Evolutionary conservation across 2,113 vertebrate genomes (phyloP).

Genomic region (Tragulus kanchil): DNA sequence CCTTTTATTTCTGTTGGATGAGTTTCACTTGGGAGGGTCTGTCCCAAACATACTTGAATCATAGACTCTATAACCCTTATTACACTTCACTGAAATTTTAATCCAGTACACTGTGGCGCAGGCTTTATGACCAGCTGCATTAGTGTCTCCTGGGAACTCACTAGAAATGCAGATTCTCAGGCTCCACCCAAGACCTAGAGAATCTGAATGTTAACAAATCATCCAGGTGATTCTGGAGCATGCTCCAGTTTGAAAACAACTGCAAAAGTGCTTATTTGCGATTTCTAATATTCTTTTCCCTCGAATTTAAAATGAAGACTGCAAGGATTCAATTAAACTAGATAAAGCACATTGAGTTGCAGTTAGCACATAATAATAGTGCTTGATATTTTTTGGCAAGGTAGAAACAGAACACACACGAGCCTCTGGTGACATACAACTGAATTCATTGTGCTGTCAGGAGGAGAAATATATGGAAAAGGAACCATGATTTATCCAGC

Average conservation of each 20-base stretch:
- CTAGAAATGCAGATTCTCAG: background rate
- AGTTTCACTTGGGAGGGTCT: background rate
- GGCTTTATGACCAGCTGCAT: background rate
- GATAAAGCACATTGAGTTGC: background rate
- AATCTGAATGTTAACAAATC: background rate
- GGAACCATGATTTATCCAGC: background rate
- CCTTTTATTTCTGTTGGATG: background rate
- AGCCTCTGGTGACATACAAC: background rate
- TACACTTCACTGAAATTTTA: background rate
- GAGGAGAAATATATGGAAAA: background rate
- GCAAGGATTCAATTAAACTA: background rate
- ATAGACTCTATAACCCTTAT: background rate
- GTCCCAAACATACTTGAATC: background rate
- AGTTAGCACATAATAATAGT: background rate
- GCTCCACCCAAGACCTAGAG: background rate
- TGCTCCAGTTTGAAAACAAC: background rate
- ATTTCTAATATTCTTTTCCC: background rate
- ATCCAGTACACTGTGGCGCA: background rate
- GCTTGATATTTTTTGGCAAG: background rate
- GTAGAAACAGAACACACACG: background rate
- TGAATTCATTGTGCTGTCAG: background rate
- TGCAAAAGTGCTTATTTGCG: fast-evolving
- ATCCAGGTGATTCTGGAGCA: background rate
- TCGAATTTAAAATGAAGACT: background rate
- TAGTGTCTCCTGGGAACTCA: background rate